Evolutionary conservation across 2,113 vertebrate genomes (phyloP).

Genomic region (human (Homo sapiens)): GRCh38 chr22:20229501-20230000

Average conservation of each 20-base stretch:
- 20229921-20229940: rapidly evolving
- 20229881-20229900: too few relatives aligned
- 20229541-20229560: neutral
- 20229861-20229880: neutral
- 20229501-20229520: neutral
- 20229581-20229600: neutral
- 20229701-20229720: neutral
- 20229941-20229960: too few relatives aligned
- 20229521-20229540: neutral
- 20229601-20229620: neutral
- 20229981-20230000: neutral
- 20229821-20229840: neutral
- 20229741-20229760: neutral
- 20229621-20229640: neutral
- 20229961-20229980: neutral
- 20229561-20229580: neutral
- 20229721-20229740: neutral
- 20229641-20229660: neutral
- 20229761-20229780: too few relatives aligned
- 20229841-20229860: neutral
- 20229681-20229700: neutral
- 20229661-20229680: neutral
- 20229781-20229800: too few relatives aligned
- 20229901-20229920: neutral
- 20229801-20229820: neutral